Evolutionary conservation across 2,113 vertebrate species (phyloP), one percentile per base, ranked within the genome.

Genomic region (Galeopterus variegatus): DNA sequence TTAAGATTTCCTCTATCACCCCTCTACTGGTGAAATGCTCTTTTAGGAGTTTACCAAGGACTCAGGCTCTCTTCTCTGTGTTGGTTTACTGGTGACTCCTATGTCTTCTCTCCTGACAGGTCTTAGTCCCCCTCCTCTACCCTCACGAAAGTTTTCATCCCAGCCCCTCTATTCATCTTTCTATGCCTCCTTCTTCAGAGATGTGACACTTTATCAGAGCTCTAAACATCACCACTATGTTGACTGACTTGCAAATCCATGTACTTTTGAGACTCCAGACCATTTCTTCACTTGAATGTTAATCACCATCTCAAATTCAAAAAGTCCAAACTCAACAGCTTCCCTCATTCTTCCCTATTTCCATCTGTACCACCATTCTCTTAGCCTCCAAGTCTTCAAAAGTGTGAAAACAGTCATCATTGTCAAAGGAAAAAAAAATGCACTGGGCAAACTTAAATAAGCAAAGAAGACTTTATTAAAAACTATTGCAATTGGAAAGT

Each of bases 351-450:
- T 26, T 23, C 50, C 33, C 31, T 28, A 31, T 86, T 94, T 72
- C 75, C 14, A 67, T 54, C n/a, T 23, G 3, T 41, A 1, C n/a
- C 11, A 45, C 23, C 33, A 48, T 31, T 75, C 41, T 64, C 19
- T 31, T 60, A 56, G 23, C 19, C 23, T 64, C 18, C 18, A 89
- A 3, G 12, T 70, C 45, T 69, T 64, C 54, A 92, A 54, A 58
- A 8, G 10, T 58, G 12, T 58, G 14, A 91, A 88, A 88, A 69
- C 23, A 7, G 83, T 50, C 36, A 69, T n/a, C 21, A 6, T 67
- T n/a, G 60, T 93, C 80, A 65, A 65, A 65, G 50, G 14, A 65
- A 87, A 77, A n/a, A n/a, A n/a, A 82, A 50, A 50, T 33, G 17
- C 11, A 15, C 18, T 3, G 31, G 4, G 26, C 2, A 65, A 93